A percentile compares a stretch with the other conserved stretches of the same genome.
These are phyloP conservation scores for Albula goreensis DNA, from an alignment of 2,113 vertebrate genomes.

Conservation along the genomic window DNA sequence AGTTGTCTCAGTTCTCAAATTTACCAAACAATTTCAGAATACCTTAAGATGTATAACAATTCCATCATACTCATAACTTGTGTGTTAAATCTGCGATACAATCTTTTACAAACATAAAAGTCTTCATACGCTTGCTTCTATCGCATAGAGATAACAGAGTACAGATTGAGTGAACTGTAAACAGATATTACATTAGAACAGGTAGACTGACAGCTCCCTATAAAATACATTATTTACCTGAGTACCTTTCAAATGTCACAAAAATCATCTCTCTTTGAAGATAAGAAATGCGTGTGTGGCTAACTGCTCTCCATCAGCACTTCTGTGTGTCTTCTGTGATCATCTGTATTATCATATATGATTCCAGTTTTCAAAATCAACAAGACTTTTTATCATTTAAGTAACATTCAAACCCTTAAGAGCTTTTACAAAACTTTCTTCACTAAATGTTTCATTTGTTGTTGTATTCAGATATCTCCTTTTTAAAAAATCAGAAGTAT, in stretches of 20 bases:
- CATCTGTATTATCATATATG: neutral
- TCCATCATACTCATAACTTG: neutral
- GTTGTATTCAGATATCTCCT: too few relatives aligned
- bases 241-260: neutral
- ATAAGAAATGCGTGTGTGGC: neutral
- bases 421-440: too few relatives aligned
- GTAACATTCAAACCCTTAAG: neutral
- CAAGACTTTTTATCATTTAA: neutral
- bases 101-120: neutral
- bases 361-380: neutral
- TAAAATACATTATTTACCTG: neutral
- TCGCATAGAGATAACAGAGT: neutral
- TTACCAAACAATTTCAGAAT: neutral
- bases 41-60: neutral
- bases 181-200: neutral
- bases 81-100: neutral
- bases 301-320: neutral
- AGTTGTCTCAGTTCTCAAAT: neutral
- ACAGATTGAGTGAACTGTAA: constrained; percentile 1
- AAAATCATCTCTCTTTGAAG: neutral
- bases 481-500: too few relatives aligned
- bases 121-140: neutral
- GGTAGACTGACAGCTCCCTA: neutral
- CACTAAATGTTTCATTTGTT: too few relatives aligned
- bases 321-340: neutral